Evolutionary conservation across 2,888 invertebrate genomes (phyloP).

Genomic region (Agapostemon virescens): DNA sequence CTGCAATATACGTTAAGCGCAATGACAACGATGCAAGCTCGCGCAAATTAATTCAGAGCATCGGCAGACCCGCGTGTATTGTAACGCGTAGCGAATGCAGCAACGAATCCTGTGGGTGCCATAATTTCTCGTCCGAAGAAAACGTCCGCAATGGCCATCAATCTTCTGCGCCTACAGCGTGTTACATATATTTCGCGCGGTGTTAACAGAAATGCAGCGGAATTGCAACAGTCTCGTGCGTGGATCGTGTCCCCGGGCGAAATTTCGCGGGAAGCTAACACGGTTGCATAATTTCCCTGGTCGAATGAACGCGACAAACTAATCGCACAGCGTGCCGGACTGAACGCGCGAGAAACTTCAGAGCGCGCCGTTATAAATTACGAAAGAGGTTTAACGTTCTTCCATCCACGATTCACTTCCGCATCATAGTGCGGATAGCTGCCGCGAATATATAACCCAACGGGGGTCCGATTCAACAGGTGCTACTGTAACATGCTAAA

Average conservation of each 20-base stretch:
- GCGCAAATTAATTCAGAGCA: background rate
- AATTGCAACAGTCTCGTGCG: background rate
- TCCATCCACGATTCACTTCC: constrained; percentile 35
- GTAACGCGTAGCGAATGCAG: background rate
- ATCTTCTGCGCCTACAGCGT: background rate
- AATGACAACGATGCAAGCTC: background rate
- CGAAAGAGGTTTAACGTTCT: constrained; percentile 31
- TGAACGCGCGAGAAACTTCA: constrained; percentile 16
- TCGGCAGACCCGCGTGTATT: background rate
- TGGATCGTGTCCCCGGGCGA: background rate
- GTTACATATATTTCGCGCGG: background rate
- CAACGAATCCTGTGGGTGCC: background rate
- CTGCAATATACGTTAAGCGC: too few relatives aligned
- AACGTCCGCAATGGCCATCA: background rate
- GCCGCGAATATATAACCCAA: constrained; percentile 35
- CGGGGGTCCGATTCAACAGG: constrained; percentile 63
- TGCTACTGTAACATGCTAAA: constrained; percentile 54
- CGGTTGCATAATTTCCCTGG: constrained; percentile 7
- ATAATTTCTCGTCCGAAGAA: background rate
- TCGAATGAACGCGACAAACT: constrained; percentile 14
- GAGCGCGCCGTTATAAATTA: constrained; percentile 35
- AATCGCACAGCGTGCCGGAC: background rate
- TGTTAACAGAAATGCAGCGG: background rate
- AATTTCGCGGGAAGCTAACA: background rate
- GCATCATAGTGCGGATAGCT: constrained; percentile 33